A percentile compares a stretch with the other conserved stretches of the same genome.
These are phyloP conservation scores for Dicyrtomina minuta DNA, from an alignment of 2,888 invertebrate genomes.

Conservation along the genomic window DNA sequence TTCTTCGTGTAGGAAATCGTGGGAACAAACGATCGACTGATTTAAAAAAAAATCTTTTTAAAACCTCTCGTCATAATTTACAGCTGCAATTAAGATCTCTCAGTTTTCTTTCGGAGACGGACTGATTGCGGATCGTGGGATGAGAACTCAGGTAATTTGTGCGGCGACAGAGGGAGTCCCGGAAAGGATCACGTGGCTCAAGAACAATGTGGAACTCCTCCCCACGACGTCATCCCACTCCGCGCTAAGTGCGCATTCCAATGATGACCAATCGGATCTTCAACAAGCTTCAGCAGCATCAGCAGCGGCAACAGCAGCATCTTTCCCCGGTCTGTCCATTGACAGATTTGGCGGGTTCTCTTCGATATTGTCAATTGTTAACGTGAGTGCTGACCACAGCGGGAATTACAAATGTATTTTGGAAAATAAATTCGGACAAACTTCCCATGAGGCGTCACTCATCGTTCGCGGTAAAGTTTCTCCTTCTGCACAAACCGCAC, in stretches of 20 bases:
- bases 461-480: conserved; percentile 63
- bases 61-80: conserved; percentile 32
- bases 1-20: too few relatives aligned
- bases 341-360: conserved; percentile 65
- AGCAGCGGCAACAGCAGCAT: too few relatives aligned
- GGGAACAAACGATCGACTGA: too few relatives aligned
- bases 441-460: conserved; percentile 63
- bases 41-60: too few relatives aligned
- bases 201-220: conserved; percentile 53
- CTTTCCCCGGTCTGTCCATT: conserved; percentile 61
- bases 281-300: too few relatives aligned
- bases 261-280: too few relatives aligned
- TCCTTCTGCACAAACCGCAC: too few relatives aligned
- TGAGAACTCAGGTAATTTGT: conserved; percentile 56
- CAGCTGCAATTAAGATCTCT: conserved; percentile 57
- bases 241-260: too few relatives aligned
- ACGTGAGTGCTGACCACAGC: conserved; percentile 62
- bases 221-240: too few relatives aligned
- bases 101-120: conserved; percentile 58
- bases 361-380: conserved; percentile 64
- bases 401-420: conserved; percentile 66
- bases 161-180: conserved; percentile 55
- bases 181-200: conserved; percentile 29
- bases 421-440: conserved; percentile 64
- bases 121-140: conserved; percentile 54